These are phyloP conservation scores for Parascotia fuliginaria DNA, from an alignment of 2,888 invertebrate genomes.

Conservation along the genomic window DNA sequence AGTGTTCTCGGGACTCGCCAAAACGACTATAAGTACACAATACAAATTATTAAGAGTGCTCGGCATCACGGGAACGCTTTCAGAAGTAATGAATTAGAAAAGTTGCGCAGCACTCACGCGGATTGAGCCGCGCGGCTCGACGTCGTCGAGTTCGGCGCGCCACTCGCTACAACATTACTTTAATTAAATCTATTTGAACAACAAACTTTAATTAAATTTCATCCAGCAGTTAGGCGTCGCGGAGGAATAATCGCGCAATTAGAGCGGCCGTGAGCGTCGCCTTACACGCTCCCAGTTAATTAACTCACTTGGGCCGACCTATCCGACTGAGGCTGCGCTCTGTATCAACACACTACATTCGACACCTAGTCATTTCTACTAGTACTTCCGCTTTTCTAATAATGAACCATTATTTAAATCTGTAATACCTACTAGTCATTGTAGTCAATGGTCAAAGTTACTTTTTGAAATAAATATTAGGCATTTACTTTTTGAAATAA, in stretches of 20 bases:
- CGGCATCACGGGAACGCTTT: conserved; percentile 85
- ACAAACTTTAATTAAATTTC: conserved; percentile 87
- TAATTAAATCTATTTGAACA: conserved; percentile 87
- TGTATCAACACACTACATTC: conserved; percentile 53
- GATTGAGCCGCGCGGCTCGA: conserved; percentile 76
- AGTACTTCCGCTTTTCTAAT: not conserved
- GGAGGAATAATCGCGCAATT: conserved; percentile 86
- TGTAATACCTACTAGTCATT: not conserved
- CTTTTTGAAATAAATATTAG: too few relatives aligned
- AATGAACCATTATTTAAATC: not conserved
- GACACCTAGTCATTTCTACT: conserved; percentile 17
- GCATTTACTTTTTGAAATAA: too few relatives aligned
- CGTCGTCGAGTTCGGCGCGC: conserved; percentile 67
- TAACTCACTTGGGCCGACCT: conserved; percentile 82
- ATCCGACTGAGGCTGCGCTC: conserved; percentile 57
- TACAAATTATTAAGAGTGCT: conserved; percentile 86
- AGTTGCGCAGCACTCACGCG: conserved; percentile 85
- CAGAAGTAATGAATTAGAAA: conserved; percentile 86
- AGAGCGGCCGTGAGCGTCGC: conserved; percentile 85
- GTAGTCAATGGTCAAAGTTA: too few relatives aligned
- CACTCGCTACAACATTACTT: conserved; percentile 85
- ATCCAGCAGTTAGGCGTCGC: conserved; percentile 86
- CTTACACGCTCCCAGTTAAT: conserved; percentile 85
- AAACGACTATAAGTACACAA: conserved; percentile 78
- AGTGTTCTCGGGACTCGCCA: conserved; percentile 44